A percentile compares a stretch with the other conserved stretches of the same genome.
These are phyloP conservation scores for Ptychodera flava DNA, from an alignment of 35 echinoderm and acorn worm genomes.

Conservation along the genomic window DNA sequence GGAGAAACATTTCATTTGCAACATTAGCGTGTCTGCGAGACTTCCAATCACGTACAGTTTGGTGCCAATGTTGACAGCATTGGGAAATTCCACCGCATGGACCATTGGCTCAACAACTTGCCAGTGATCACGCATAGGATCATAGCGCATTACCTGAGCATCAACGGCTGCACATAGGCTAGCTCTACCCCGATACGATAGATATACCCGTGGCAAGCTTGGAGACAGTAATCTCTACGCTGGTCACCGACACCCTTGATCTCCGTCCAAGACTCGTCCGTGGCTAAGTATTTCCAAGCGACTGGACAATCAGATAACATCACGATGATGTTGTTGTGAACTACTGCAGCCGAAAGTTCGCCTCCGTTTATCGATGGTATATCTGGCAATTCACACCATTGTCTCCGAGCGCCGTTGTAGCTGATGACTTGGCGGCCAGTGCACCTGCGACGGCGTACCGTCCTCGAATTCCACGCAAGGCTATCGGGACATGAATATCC, in stretches of 20 bases:
- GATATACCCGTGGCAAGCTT: not conserved
- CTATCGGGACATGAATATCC: no score
- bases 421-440: no score
- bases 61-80: not conserved
- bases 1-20: not conserved
- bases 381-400: not conserved
- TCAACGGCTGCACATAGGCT: not conserved
- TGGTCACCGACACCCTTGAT: not conserved
- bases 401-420: no score
- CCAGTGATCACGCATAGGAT: not conserved
- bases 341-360: not conserved
- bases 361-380: not conserved
- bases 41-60: not conserved
- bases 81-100: not conserved
- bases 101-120: not conserved
- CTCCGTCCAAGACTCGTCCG: not conserved
- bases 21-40: not conserved
- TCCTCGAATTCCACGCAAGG: no score
- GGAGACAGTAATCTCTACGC: not conserved
- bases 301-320: not conserved
- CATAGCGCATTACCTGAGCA: not conserved
- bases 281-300: not conserved
- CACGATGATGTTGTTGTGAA: not conserved
- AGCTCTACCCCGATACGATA: not conserved
- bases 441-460: no score